Evolutionary conservation across 2,888 invertebrate genomes (phyloP).

Genomic region (Bombyx huttoni): DNA sequence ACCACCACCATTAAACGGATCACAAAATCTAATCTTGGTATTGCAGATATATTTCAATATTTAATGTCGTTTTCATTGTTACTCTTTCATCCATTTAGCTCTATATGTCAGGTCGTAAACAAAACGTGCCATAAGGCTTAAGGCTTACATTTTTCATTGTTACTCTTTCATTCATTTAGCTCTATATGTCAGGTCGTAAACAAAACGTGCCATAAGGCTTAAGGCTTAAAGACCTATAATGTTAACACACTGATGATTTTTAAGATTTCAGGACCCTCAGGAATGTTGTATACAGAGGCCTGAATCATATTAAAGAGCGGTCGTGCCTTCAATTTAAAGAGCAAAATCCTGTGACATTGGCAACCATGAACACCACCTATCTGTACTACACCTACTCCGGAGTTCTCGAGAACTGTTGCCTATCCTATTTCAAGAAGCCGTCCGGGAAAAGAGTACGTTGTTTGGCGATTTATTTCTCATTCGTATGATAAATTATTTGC

Average conservation of each 20-base stretch:
- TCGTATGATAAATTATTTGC: not conserved
- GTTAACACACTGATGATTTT: not conserved
- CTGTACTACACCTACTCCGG: constrained; percentile 45
- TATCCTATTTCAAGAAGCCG: constrained; percentile 21
- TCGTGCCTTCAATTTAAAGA: constrained; percentile 43
- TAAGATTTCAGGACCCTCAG: constrained; percentile 11
- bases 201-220: too few species aligned
- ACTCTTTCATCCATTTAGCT: too few species aligned
- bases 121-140: too few species aligned
- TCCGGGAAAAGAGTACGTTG: constrained; percentile 31
- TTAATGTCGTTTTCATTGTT: too few species aligned
- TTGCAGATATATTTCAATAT: too few species aligned
- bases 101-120: too few species aligned
- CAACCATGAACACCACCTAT: constrained; percentile 25
- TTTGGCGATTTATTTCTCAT: not conserved
- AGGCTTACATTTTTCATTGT: too few species aligned
- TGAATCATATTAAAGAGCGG: constrained; percentile 24
- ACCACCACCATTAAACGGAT: too few species aligned
- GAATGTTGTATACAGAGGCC: constrained; percentile 31
- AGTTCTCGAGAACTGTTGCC: constrained; percentile 45
- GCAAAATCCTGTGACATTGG: constrained; percentile 20
- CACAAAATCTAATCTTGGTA: too few species aligned
- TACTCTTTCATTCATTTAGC: too few species aligned
- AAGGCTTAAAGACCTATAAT: too few species aligned
- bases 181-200: too few species aligned